Evolutionary conservation across 1,140 invertebrate species (phyloP).

Genomic region (Drosophila albomicans): DNA sequence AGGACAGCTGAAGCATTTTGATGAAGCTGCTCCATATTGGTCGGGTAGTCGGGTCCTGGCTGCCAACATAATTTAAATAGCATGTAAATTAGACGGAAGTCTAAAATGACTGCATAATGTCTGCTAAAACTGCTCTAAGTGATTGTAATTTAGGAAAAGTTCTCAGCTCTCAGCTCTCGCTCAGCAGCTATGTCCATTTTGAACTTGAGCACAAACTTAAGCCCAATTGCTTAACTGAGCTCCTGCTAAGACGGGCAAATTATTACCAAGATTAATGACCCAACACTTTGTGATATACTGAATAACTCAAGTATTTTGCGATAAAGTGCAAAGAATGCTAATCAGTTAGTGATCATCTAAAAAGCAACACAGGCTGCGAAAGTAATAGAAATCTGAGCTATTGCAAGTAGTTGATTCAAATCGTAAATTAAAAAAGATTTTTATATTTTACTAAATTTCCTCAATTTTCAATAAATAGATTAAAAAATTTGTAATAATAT

Average conservation of each 20-base stretch:
- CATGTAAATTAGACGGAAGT: conserved; percentile 84
- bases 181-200: conserved; percentile 26
- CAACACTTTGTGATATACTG: conserved; percentile 14
- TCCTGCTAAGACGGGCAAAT: conserved; percentile 18
- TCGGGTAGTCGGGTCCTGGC: conserved; percentile 25
- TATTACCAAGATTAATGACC: conserved; percentile 26
- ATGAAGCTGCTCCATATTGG: conserved; percentile 80
- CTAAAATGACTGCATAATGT: conserved; percentile 83
- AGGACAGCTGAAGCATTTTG: conserved; percentile 63
- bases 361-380: neutral
- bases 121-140: conserved; percentile 81
- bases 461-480: too few species aligned
- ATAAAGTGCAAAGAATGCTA: neutral
- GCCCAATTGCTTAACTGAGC: conserved; percentile 19
- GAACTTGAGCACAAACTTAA: conserved; percentile 31
- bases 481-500: too few species aligned
- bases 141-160: conserved; percentile 81
- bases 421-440: too few species aligned
- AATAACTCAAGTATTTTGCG: neutral
- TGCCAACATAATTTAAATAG: conserved; percentile 80
- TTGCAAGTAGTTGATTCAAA: too few species aligned
- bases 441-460: too few species aligned
- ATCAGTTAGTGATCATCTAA: neutral
- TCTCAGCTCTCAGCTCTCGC: conserved; percentile 13
- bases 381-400: too few species aligned